These are phyloP conservation scores for Alosa alosa DNA, from an alignment of 2,113 vertebrate species.

Conservation along the genomic window DNA sequence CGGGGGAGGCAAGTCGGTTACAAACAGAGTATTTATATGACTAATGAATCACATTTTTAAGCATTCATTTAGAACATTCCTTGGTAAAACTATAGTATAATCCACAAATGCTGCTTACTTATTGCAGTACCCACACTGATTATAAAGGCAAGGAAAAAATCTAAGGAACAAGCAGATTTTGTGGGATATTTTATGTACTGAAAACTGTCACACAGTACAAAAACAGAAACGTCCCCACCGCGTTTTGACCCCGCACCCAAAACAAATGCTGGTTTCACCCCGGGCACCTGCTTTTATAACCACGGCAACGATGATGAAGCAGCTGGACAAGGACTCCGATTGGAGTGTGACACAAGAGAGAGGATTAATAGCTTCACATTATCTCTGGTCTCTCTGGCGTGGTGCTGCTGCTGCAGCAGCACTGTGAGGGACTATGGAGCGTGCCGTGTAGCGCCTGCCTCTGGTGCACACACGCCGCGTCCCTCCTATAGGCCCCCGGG, in stretches of 20 bases:
- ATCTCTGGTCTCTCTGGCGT: background rate
- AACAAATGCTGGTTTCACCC: background rate
- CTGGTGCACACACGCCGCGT: background rate
- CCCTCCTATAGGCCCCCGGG: background rate
- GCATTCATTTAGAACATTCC: no score
- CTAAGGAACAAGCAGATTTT: background rate
- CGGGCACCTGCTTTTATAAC: background rate
- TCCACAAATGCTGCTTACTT: no score
- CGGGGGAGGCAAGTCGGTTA: no score
- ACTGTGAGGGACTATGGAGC: background rate
- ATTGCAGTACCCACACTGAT: no score
- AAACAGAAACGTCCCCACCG: background rate
- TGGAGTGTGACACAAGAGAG: background rate
- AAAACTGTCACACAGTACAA: background rate
- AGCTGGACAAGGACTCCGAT: background rate
- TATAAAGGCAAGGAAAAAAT: background rate
- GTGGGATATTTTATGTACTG: background rate
- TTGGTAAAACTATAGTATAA: no score
- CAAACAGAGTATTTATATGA: no score
- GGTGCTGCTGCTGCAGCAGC: no score
- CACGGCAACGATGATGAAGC: background rate
- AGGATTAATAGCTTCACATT: constrained; percentile 1
- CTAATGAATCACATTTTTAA: no score
- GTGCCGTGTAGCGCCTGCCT: no score
- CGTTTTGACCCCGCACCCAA: background rate